Conservation (phyloP, 2,113 vertebrate genomes). For the Rhipidura dahli region DNA sequence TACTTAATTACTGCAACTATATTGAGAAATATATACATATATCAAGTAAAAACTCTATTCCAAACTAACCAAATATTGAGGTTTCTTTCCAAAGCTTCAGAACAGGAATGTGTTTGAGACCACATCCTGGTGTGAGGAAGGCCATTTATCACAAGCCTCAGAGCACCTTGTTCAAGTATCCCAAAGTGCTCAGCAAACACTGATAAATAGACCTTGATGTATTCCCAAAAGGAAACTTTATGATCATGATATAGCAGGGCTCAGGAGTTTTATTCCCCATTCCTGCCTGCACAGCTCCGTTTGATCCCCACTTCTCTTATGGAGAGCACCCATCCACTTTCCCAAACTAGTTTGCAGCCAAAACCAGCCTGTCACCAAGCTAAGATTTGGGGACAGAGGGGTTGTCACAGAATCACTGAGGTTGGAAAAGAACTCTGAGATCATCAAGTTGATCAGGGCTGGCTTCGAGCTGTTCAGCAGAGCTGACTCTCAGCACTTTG, state of each 20-base stretch:
- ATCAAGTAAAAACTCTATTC: neutral
- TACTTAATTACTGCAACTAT: neutral
- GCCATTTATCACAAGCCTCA: neutral
- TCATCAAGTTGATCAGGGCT: neutral
- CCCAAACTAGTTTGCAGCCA: neutral
- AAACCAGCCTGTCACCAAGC: neutral
- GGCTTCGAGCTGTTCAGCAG: neutral
- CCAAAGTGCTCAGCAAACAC: neutral
- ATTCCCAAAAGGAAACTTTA: neutral
- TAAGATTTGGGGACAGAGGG: neutral
- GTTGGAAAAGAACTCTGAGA: neutral
- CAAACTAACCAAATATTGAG: neutral
- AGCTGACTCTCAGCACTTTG: neutral
- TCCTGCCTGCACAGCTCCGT: neutral
- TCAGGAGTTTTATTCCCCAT: neutral
- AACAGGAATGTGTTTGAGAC: neutral
- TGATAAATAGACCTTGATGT: neutral
- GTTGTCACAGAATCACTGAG: neutral
- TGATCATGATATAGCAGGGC: neutral
- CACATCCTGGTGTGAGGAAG: neutral
- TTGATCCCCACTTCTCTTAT: neutral
- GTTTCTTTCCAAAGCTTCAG: neutral
- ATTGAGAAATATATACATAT: neutral
- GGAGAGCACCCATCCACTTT: neutral
- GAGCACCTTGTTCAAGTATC: neutral